Evolutionary conservation across 1,140 invertebrate species (phyloP).

Genomic region (Apis laboriosa): DNA sequence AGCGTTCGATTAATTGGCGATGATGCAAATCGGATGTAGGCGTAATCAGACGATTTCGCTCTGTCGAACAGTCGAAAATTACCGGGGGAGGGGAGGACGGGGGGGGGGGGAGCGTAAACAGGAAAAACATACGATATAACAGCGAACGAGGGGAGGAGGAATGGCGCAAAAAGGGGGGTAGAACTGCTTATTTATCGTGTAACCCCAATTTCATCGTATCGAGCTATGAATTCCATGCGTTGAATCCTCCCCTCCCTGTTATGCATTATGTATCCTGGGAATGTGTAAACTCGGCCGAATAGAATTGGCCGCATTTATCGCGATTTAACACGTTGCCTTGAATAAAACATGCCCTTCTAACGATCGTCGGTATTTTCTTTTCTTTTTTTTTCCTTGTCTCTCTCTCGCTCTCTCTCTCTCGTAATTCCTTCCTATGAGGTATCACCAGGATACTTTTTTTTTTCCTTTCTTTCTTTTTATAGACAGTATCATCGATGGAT

Average conservation of each 20-base stretch:
- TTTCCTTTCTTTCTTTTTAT: too few species aligned
- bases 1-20: neutral
- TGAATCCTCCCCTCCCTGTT: neutral
- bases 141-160: too few species aligned
- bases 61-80: constrained; percentile 7
- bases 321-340: constrained; percentile 30
- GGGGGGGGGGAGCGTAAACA: constrained; percentile 2
- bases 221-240: constrained; percentile 37
- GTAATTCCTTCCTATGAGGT: too few species aligned
- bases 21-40: neutral
- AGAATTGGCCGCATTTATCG: constrained; percentile 44
- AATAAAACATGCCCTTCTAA: constrained; percentile 42
- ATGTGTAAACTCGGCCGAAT: constrained; percentile 38
- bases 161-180: neutral
- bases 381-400: neutral
- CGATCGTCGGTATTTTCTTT: neutral
- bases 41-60: neutral
- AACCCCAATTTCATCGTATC: constrained; percentile 36
- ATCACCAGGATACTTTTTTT: neutral
- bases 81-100: too few species aligned
- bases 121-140: neutral
- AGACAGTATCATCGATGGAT: too few species aligned
- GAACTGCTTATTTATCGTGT: constrained; percentile 25
- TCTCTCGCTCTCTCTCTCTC: too few species aligned
- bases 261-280: constrained; percentile 44